Evolutionary conservation across 2,797 vertebrate species (phyloP), one percentile per base, ranked within the genome.

Genomic region (Coranthus polyacanthus): DNA sequence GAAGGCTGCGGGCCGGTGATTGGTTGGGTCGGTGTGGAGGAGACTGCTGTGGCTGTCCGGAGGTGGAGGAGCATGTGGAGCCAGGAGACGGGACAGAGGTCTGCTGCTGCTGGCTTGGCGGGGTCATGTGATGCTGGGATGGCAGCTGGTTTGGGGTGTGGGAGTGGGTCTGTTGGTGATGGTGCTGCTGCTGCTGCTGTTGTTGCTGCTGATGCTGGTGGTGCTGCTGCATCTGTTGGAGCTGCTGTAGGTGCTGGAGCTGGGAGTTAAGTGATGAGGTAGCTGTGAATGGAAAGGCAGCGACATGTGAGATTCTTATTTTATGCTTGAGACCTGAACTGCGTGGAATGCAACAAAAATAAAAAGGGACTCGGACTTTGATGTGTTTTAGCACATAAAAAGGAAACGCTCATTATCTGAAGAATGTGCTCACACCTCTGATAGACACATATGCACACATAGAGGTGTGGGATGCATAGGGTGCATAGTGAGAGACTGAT

Each of bases 231-330:
- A 97, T 92, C 68, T 97, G 97, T 79, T 99, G 97, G 72, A 99
- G 96, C 88, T 97, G 97, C 92, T 99, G 98, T 85, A 99, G 96
- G 84, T 98, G 98, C 92, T 99, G 98, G 86, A 99, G 96, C 83
- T 98, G 97, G 81, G 97, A 96, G 93, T 95, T 99, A 91, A 99
- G 95, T 83, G 98, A 97, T 95, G 98, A 99, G 97, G 98, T 99
- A 98, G 98, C 98, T 99, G 90, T 81, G 60, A 88, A 86, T 61
- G 78, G 85, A 88, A 88, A 39, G 50, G 63, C 29, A 73, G 51
- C 1, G 1, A 64, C 46, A 9, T 58, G 64, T 60, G 61, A 45
- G 54, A 62, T 29, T n/a, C n/a, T n/a, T n/a, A n/a, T n/a, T n/a
- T 45, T 50, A 32, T 17, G 29, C 24, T 7, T 10, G 16, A 56